Base-by-base conservation (phyloP, 2,113 vertebrate genomes). In the Rhegmatorhina hoffmannsi region DNA sequence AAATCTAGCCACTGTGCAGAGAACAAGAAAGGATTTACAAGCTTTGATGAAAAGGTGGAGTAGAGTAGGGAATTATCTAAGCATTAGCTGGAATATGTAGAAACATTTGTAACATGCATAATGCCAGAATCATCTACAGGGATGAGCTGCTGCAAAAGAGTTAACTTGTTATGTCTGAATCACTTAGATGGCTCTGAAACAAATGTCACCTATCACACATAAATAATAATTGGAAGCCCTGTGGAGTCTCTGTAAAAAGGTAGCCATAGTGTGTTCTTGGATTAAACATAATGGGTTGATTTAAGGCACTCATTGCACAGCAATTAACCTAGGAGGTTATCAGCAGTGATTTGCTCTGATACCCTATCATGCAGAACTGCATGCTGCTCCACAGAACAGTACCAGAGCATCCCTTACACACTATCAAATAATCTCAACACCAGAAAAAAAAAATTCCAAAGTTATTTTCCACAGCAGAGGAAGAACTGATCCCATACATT, bases 301-400 rank as follows among this genome's bases (percentile, higher is more conserved):
- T 88, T 91, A 70, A 90, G 74, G 62, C 40, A 44, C 52, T 75
- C 73, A 11, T 36, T 75, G 73, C 72, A 79, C 69, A 50, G 56
- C 68, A 82, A 92, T 95, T 95, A 95, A 81, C 64, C 60, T 29
- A 33, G 70, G 52, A 84, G 69, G 75, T 85, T 87, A 90, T 87
- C 74, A 73, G 58, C 58, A 79, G 36, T 21, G 66, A 85, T 84
- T 82, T 79, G 33, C 60, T 89, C 84, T 79, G 66, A 72, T 84
- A 84, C 10, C 24, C 43, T 66, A 23, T 38, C 59, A 52, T 11
- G 36, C n/a, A 82, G 62, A 87, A 68, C 24, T 69, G 36, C 36
- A 50, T 6, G 11, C 31, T 70, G 56, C 24, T 91, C 56, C 56
- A 59, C 33, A 47, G 47, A 67, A 78, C 60, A 21, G 44, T 34